Percentiles rank a stretch among this genome's conserved stretches.
These are phyloP conservation scores for Pantherophis vulpinus DNA, from an alignment of 2,797 vertebrate species.

Conservation along the genomic window DNA sequence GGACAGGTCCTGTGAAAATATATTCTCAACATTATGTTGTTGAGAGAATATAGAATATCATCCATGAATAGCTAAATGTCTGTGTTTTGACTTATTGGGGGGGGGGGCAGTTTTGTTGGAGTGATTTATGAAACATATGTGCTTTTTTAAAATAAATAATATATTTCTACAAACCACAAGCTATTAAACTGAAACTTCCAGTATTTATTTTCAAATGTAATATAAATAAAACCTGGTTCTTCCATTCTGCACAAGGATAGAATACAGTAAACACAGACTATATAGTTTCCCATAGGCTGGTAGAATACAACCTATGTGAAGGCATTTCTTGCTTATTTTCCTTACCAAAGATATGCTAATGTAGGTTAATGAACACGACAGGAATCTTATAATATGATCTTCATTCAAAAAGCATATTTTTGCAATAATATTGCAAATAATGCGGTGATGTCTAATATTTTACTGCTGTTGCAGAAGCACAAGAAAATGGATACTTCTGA, in stretches of 20 bases:
- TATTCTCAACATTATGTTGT: accelerated
- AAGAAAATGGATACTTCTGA: not conserved
- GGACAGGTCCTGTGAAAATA: not conserved
- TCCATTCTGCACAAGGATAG: conserved; percentile 48
- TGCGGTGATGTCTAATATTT: not conserved
- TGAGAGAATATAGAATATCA: not conserved
- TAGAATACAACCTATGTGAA: conserved; percentile 41
- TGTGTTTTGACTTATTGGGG: conserved; percentile 17
- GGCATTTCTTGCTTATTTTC: not conserved
- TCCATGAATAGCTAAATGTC: not conserved
- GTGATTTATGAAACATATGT: not conserved
- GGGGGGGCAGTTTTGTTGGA: not conserved
- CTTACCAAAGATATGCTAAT: conserved; percentile 56
- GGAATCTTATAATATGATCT: not conserved
- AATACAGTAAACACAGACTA: conserved; percentile 46
- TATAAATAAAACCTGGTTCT: conserved; percentile 40
- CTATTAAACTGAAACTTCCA: conserved; percentile 34
- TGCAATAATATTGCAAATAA: not conserved
- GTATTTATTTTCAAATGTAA: conserved; percentile 30
- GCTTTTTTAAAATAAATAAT: not conserved
- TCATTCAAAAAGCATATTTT: not conserved
- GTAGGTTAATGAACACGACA: conserved; percentile 1
- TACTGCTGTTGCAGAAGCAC: not conserved
- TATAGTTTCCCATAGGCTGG: conserved; percentile 42
- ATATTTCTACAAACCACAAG: not conserved